These are phyloP conservation scores for Teleiodes luculella DNA, from an alignment of 2,888 invertebrate genomes.

Conservation along the genomic window DNA sequence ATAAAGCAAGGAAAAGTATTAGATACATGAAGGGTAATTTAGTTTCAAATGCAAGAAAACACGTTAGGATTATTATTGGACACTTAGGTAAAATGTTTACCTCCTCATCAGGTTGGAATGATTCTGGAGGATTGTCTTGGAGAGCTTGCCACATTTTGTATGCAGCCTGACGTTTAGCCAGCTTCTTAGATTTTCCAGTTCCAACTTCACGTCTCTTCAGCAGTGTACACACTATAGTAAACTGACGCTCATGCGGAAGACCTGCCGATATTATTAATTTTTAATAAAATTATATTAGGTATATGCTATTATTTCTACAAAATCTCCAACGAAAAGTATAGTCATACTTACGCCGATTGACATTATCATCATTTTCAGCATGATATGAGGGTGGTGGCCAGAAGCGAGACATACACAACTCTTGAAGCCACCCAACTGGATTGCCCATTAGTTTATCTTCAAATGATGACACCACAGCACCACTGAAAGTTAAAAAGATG, in stretches of 20 bases:
- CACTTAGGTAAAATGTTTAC: slow-evolving; percentile 43
- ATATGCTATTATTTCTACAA: no score
- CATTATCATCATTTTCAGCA: slow-evolving; percentile 87
- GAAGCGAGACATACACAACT: slow-evolving; percentile 96
- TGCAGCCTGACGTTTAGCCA: slow-evolving; percentile 97
- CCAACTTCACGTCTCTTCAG: slow-evolving; percentile 91
- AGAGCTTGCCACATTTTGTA: slow-evolving; percentile 94
- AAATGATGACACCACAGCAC: slow-evolving; percentile 77
- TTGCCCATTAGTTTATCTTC: slow-evolving; percentile 93
- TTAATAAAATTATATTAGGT: no score
- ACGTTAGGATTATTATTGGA: background rate
- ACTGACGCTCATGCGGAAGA: slow-evolving; percentile 94
- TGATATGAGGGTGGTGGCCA: slow-evolving; percentile 97
- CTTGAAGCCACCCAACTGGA: slow-evolving; percentile 96
- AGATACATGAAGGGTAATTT: background rate
- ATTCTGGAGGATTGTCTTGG: slow-evolving; percentile 86
- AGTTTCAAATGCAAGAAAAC: no score
- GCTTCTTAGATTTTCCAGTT: slow-evolving; percentile 96
- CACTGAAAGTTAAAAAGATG: slow-evolving; percentile 46
- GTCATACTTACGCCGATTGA: slow-evolving; percentile 64
- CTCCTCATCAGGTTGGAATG: slow-evolving; percentile 83
- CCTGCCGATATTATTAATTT: slow-evolving; percentile 54
- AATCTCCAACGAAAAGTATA: no score
- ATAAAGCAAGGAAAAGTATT: background rate
- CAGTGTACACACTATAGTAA: slow-evolving; percentile 94